phyloP scores from a whole-genome alignment of 2,113 vertebrate genomes.

The Oplegnathus fasciatus region DNA sequence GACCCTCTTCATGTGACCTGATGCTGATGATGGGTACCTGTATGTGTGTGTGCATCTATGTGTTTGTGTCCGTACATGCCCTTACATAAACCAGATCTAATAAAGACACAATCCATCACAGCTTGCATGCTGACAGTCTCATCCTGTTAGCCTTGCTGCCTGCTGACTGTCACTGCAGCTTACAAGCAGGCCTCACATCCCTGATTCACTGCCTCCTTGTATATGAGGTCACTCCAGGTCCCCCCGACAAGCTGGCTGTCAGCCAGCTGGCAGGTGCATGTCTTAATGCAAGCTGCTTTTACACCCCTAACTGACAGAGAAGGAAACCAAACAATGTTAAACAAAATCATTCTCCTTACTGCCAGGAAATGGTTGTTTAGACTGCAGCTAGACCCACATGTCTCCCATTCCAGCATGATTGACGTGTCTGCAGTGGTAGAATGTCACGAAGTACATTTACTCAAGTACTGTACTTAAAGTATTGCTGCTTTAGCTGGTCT shows the following conservation, averaged over 20 bases:
- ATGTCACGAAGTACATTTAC: too few species aligned
- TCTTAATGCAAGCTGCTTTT: slow-evolving; percentile 25
- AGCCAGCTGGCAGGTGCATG: slow-evolving; percentile 30
- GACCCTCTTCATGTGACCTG: neutral
- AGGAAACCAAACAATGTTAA: slow-evolving; percentile 16
- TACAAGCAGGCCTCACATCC: slow-evolving; percentile 30
- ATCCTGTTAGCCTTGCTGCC: slow-evolving; percentile 48
- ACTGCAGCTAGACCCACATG: neutral
- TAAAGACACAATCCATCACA: slow-evolving; percentile 39
- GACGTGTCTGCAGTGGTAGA: neutral
- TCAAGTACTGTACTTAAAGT: too few species aligned
- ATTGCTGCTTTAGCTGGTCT: neutral
- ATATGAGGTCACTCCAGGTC: slow-evolving; percentile 46
- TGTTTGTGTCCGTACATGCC: neutral
- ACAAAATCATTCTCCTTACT: neutral
- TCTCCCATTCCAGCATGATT: neutral
- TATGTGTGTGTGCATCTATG: neutral
- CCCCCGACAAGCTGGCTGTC: slow-evolving; percentile 22
- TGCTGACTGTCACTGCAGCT: slow-evolving; percentile 42
- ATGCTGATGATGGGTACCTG: slow-evolving; percentile 1
- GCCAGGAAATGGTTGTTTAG: neutral
- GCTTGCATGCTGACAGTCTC: slow-evolving; percentile 49
- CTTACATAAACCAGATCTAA: slow-evolving; percentile 21
- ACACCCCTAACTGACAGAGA: neutral
- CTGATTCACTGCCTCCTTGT: slow-evolving; percentile 26